Evolutionary conservation across 2,888 invertebrate genomes (phyloP).

Genomic region (Acheta domesticus): DNA sequence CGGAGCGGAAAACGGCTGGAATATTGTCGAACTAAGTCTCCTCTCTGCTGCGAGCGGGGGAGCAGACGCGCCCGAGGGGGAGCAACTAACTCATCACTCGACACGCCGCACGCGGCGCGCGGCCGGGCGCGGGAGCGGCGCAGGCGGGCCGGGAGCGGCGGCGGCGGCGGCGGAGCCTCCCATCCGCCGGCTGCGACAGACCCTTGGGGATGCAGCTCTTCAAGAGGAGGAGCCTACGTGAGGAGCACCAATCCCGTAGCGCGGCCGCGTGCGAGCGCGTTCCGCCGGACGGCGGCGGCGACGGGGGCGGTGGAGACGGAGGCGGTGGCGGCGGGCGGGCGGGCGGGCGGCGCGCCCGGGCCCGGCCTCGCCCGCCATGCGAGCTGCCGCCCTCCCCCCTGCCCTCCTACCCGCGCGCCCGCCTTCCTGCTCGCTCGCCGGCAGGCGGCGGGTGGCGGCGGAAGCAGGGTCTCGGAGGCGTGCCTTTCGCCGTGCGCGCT

Average conservation of each 20-base stretch:
- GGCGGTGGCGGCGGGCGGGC: neutral
- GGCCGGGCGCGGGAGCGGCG: neutral
- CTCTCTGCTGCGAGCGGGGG: conserved; percentile 21
- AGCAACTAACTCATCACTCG: conserved; percentile 18
- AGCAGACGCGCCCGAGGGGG: conserved; percentile 11
- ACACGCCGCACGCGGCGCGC: conserved; percentile 9
- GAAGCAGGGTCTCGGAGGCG: no score
- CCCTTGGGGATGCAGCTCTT: conserved; percentile 18
- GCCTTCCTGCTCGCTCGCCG: neutral
- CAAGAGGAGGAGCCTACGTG: conserved; percentile 18
- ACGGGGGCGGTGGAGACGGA: neutral
- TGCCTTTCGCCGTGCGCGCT: no score
- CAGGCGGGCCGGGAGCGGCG: neutral
- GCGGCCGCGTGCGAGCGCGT: conserved; percentile 9
- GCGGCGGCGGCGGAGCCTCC: neutral
- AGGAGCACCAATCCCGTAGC: conserved; percentile 18
- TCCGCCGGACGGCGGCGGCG: conserved; percentile 18
- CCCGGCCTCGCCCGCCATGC: neutral
- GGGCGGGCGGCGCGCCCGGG: neutral
- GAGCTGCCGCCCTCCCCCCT: neutral
- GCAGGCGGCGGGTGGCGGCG: neutral
- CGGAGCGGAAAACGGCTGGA: conserved; percentile 34
- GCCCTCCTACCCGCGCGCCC: neutral
- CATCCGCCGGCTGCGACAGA: neutral
- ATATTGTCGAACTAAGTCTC: conserved; percentile 31